Evolutionary conservation across 2,888 invertebrate species (phyloP), one percentile per base, ranked within the genome.

Genomic region (Pseudococcus longispinus): DNA sequence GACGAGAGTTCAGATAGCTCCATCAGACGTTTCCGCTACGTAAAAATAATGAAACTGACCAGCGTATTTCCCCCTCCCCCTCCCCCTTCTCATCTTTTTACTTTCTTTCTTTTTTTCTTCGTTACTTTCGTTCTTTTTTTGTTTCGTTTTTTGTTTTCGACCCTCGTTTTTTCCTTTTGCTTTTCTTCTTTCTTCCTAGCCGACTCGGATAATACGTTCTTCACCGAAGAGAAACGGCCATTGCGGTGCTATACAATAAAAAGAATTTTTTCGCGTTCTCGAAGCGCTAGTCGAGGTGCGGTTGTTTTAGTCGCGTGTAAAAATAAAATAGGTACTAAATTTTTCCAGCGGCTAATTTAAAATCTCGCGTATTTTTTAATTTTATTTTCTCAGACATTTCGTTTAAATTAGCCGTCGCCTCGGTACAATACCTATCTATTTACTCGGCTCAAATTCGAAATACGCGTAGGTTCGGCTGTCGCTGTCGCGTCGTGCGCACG

Each of bases 41-140:
- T 60, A 80, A 29, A 80, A 80, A 80, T 80, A 80, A 80, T 80
- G 42, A 80, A 80, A 80, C 77, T 80, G 77, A 80, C 77, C 77
- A 80, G 42, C 77, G 77, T 77, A 37, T 32, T 77, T 77, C 37
- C 8, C 26, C 65, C 26, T 37, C n/a, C n/a, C n/a, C n/a, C n/a
- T n/a, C n/a, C n/a, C n/a, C n/a, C n/a, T n/a, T n/a, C n/a, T n/a
- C n/a, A n/a, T 46, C n/a, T 29, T 74, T 70, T 70, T 70, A 3
- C 70, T n/a, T n/a, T 18, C 42, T 26, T 20, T n/a, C 11, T 55
- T 37, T 74, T 9, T 74, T 70, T 70, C 70, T 15, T 29, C 26
- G n/a, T n/a, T n/a, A n/a, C n/a, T n/a, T n/a, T n/a, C n/a, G n/a
- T n/a, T n/a, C n/a, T n/a, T 23, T 70, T 15, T 29, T 26, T 18